phyloP scores from a whole-genome alignment of 2,888 invertebrate species.

The Agrochola circellaris region DNA sequence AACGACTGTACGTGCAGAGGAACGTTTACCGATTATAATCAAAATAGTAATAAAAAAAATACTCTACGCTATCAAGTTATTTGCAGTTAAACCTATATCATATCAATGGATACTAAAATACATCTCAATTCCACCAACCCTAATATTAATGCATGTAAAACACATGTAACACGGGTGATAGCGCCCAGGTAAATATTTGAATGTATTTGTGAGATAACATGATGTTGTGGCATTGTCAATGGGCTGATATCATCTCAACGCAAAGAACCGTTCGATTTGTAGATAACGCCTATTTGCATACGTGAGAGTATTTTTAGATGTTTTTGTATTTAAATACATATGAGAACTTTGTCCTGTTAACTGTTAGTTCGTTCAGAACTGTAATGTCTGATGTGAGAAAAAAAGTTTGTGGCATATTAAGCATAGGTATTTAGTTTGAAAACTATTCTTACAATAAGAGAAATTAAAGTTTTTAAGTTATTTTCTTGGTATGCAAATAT shows the following conservation, averaged over 20 bases:
- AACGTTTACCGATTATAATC: background rate
- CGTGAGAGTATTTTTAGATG: slow-evolving; percentile 45
- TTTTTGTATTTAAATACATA: slow-evolving; percentile 5
- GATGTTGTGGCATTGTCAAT: slow-evolving; percentile 74
- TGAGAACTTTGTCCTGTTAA: background rate
- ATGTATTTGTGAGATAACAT: slow-evolving; percentile 82
- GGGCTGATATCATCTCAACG: slow-evolving; percentile 68
- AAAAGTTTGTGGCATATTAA: background rate
- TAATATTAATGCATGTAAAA: slow-evolving; percentile 77
- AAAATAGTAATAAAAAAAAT: background rate
- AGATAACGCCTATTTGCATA: slow-evolving; percentile 54
- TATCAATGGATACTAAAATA: slow-evolving; percentile 27
- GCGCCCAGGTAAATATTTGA: slow-evolving; percentile 80
- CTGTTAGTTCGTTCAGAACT: background rate
- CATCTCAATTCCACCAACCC: slow-evolving; percentile 18
- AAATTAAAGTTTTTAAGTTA: background rate
- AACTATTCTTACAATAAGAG: background rate
- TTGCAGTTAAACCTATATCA: background rate
- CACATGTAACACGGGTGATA: slow-evolving; percentile 76
- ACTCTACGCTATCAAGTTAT: background rate
- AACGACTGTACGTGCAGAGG: background rate
- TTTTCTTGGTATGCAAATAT: background rate
- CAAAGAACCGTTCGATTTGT: slow-evolving; percentile 57
- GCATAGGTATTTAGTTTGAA: background rate
- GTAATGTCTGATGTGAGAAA: background rate